Evolutionary conservation across 1,140 invertebrate genomes (phyloP), one percentile per base, ranked within the genome.

Genomic region (Uloborus diversus): DNA sequence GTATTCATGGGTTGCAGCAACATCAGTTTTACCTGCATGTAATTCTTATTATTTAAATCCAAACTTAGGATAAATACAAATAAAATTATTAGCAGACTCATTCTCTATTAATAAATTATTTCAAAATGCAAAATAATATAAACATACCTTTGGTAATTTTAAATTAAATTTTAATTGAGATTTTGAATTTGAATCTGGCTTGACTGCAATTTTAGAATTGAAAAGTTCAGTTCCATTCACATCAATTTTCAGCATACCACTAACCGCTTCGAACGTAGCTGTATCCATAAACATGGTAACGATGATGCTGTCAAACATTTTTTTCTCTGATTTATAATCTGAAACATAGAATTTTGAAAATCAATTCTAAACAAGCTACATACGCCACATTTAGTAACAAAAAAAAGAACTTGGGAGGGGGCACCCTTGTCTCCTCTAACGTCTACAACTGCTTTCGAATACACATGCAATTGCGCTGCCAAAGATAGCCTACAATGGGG

Each of bases 281-380:
- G 32, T 37, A 28, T 65, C 62, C 73, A 78, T 66, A 14, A 30
- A 65, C 11, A 65, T 7, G 27, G 33, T 51, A 51, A 79, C 4
- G n/a, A 13, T 23, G 23, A 70, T 53, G 53, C 14, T 75, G 11
- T 23, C 9, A n/a, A 49, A 25, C 9, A 64, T 64, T 64, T 32
- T 65, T 1, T 65, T 32, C n/a, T 17, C 23, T n/a, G n/a, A n/a
- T 42, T 42, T 42, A 42, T 9, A 42, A 9, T 42, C 37, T 42
- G 37, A 42, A 42, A 42, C 17, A 17, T 7, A 42, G 17, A 42
- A 42, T n/a, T n/a, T n/a, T n/a, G n/a, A n/a, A n/a, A n/a, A n/a
- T n/a, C n/a, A n/a, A n/a, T n/a, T n/a, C n/a, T n/a, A n/a, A n/a
- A n/a, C n/a, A n/a, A n/a, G n/a, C n/a, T n/a, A n/a, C n/a, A n/a